Conservation (phyloP, 2,113 vertebrate genomes). For the Sphyrna mokarran region DNA sequence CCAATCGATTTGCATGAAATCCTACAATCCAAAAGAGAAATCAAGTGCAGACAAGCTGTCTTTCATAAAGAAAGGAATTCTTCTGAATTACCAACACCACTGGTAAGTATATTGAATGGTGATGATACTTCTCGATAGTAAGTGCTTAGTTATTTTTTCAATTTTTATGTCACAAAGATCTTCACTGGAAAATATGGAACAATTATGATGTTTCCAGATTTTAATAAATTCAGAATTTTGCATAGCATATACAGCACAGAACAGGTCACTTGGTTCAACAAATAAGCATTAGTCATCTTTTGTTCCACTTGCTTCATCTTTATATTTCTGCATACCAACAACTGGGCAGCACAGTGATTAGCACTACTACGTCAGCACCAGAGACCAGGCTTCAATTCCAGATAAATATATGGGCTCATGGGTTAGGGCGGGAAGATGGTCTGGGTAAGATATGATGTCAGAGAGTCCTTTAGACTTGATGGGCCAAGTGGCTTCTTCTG, state of each 20-base stretch:
- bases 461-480: too few relatives aligned
- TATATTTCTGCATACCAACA: not conserved
- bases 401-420: too few relatives aligned
- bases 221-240: not conserved
- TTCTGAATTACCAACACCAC: slow-evolving; percentile 90
- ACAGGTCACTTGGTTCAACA: not conserved
- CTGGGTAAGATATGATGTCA: too few relatives aligned
- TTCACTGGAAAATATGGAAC: not conserved
- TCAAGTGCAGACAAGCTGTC: slow-evolving; percentile 71
- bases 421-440: too few relatives aligned
- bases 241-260: not conserved
- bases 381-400: too few relatives aligned
- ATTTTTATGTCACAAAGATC: not conserved
- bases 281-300: not conserved
- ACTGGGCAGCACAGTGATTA: too few relatives aligned
- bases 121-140: not conserved
- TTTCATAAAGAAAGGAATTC: slow-evolving; percentile 88
- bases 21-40: slow-evolving; percentile 60
- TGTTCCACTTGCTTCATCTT: not conserved
- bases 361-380: too few relatives aligned
- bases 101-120: slow-evolving; percentile 61
- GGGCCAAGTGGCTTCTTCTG: too few relatives aligned
- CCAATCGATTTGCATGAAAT: slow-evolving; percentile 69
- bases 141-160: not conserved
- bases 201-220: not conserved